These are phyloP conservation scores for Bombylius major DNA, from an alignment of 2,888 invertebrate species.

Conservation along the genomic window DNA sequence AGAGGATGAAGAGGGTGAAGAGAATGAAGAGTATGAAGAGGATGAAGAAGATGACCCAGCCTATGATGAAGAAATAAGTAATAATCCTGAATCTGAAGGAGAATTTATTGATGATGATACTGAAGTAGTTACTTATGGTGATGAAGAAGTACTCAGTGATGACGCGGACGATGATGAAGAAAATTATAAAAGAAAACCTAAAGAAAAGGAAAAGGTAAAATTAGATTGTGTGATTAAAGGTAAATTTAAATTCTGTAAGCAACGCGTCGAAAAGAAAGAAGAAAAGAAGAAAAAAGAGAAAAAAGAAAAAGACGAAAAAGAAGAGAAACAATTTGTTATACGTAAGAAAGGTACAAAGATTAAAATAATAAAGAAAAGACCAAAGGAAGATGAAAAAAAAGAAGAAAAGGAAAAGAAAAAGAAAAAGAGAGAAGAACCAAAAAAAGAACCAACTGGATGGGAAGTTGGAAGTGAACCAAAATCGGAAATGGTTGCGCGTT, in stretches of 20 bases:
- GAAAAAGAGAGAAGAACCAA: neutral
- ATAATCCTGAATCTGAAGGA: no score
- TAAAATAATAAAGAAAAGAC: no score
- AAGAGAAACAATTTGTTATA: neutral
- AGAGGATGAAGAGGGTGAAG: neutral
- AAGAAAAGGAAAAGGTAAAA: neutral
- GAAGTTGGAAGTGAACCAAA: neutral
- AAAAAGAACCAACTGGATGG: neutral
- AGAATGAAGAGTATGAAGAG: neutral
- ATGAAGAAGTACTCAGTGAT: neutral
- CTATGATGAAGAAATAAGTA: no score
- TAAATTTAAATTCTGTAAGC: neutral
- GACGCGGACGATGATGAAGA: neutral
- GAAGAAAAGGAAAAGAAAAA: neutral
- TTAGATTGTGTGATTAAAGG: no score
- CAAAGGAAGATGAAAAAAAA: neutral
- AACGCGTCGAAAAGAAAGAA: neutral
- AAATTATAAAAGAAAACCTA: no score
- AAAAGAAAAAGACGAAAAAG: neutral
- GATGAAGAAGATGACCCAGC: neutral
- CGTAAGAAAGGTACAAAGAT: no score
- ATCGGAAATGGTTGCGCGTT: conserved; percentile 2
- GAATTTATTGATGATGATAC: no score
- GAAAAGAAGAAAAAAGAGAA: neutral
- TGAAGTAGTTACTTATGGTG: no score